Conservation (phyloP, 2,113 vertebrate genomes). For the Peromyscus leucopus region DNA sequence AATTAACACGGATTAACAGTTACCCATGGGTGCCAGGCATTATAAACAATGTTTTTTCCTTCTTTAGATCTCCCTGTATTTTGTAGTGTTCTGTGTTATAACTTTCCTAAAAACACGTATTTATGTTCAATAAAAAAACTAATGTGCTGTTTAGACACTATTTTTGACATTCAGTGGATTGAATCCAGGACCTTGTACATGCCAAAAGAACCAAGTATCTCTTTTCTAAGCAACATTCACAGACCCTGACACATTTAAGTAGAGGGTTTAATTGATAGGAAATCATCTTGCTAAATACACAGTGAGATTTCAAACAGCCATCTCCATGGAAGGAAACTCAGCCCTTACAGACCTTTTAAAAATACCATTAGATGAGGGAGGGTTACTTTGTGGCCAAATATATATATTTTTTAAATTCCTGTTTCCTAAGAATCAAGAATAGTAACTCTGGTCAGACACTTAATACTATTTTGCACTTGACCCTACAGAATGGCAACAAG, state of each 20-base stretch:
- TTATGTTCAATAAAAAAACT: constrained; percentile 31
- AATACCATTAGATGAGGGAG: background rate
- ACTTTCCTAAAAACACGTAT: background rate
- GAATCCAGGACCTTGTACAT: background rate
- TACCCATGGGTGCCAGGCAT: background rate
- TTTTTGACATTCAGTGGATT: background rate
- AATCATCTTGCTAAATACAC: constrained; percentile 38
- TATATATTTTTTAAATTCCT: background rate
- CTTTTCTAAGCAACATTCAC: background rate
- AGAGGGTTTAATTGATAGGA: constrained; percentile 38
- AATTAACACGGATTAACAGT: background rate
- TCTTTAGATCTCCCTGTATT: background rate
- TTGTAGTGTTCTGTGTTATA: background rate
- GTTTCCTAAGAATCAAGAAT: constrained; percentile 19
- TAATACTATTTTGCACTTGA: background rate
- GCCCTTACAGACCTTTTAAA: background rate
- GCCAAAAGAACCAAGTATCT: background rate
- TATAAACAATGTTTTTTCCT: background rate
- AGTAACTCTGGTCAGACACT: background rate
- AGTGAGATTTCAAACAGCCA: constrained; percentile 56
- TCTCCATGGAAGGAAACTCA: constrained; percentile 43
- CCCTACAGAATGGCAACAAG: background rate
- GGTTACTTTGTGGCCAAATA: background rate
- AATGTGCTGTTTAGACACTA: constrained; percentile 41
- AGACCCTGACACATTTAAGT: constrained; percentile 3